These are phyloP conservation scores for Pardalotus punctatus DNA, from an alignment of 2,113 vertebrate species.

Conservation along the genomic window DNA sequence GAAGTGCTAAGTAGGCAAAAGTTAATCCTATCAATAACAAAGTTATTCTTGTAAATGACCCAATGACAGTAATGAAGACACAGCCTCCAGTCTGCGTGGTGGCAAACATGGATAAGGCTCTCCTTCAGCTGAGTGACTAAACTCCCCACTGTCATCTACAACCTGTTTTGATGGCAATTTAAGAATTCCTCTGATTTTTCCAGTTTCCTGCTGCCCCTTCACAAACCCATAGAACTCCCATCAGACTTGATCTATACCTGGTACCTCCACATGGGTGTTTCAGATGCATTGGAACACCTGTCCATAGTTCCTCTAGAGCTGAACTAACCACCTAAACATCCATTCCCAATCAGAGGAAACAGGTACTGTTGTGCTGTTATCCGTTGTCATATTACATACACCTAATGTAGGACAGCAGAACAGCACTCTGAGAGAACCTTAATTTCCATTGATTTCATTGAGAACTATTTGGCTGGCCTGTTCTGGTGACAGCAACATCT, in stretches of 20 bases:
- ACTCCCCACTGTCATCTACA: background rate
- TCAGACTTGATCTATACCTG: background rate
- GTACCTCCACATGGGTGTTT: fast-evolving
- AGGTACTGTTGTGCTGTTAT: background rate
- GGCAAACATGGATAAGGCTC: background rate
- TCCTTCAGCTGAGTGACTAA: background rate
- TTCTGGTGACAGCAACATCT: background rate
- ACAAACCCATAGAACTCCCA: background rate
- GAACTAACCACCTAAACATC: background rate
- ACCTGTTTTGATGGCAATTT: background rate
- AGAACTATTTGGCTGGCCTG: background rate
- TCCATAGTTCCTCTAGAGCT: background rate
- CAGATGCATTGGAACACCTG: background rate
- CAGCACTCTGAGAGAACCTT: background rate
- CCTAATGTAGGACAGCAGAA: background rate
- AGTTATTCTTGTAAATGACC: background rate
- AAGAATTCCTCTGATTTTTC: background rate
- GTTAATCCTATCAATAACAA: background rate
- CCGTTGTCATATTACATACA: background rate
- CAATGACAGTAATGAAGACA: background rate
- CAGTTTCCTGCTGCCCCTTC: background rate
- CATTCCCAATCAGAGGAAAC: background rate
- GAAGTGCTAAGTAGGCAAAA: background rate
- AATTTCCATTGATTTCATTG: background rate
- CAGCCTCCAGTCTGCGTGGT: background rate